Base-by-base conservation (phyloP, 2,888 invertebrate species). In the Dendrolimus houi region DNA sequence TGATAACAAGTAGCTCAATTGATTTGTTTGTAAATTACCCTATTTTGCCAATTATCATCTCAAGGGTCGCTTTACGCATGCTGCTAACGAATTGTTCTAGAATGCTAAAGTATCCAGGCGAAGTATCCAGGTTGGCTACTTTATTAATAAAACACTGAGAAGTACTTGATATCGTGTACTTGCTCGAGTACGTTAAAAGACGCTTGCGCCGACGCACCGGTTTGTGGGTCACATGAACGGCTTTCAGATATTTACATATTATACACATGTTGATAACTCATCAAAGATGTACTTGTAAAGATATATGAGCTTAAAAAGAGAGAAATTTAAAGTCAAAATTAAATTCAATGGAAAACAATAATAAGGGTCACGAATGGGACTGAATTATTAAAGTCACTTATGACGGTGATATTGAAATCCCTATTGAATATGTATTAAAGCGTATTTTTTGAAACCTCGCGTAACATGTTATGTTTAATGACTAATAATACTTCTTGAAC, bases 191-290 rank as follows among this genome's bases (percentile, higher is more conserved):
- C 29, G 29, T 29, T 29, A 29, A 29, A 3, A 29, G 3, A 29
- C 29, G 29, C 29, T 3, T 29, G 29, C 29, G 6, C 29, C 6
- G 29, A 29, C 29, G 29, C 29, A 29, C 29, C 63, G 62, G 67
- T 79, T 79, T 78, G 70, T 86, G 69, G 85, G 86, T 85, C 83
- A 85, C 68, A 71, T 72, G 73, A 72, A 71, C 77, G 75, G 73
- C 83, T 81, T 83, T 83, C 83, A 84, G 83, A 79, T 74, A 81
- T 78, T 79, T 77, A 72, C 77, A 80, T 82, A 74, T 67, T 70
- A 69, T 64, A 66, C 67, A 65, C 68, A 67, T 63, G 62, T 66
- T 68, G 63, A 72, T 66, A 69, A 64, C 67, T 68, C 67, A 67
- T 65, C 61, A 64, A 56, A 63, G 56, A 59, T 60, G 64, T 64